A percentile compares a stretch with the other conserved stretches of the same genome.
Conservation (phyloP, 1,140 invertebrate genomes). For the Argopecten irradians region DNA sequence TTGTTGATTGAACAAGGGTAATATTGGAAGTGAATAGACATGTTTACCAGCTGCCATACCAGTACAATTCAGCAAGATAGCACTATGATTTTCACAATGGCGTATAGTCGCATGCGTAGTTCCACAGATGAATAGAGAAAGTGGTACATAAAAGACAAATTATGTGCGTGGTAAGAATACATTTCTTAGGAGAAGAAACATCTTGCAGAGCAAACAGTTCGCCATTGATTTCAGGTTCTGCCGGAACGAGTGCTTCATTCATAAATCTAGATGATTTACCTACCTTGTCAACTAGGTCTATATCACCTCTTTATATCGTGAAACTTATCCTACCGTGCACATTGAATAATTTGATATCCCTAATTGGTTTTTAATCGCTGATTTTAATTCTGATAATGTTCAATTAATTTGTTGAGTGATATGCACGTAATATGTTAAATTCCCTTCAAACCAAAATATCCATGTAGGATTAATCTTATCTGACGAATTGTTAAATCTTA, state of each 20-base stretch:
- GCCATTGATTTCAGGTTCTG: too few relatives aligned
- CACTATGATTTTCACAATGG: too few relatives aligned
- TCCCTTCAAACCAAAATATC: not conserved
- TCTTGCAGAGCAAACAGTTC: too few relatives aligned
- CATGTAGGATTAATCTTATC: not conserved
- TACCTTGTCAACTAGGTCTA: not conserved
- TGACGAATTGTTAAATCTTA: not conserved
- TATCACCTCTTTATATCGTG: not conserved
- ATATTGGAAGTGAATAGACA: too few relatives aligned
- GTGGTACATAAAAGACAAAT: too few relatives aligned
- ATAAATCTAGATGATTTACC: not conserved
- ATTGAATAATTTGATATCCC: not conserved
- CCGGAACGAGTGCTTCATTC: not conserved
- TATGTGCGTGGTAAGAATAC: too few relatives aligned
- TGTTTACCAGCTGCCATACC: too few relatives aligned
- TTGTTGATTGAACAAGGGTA: too few relatives aligned
- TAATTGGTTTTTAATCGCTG: conserved; percentile 3
- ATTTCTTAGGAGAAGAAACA: too few relatives aligned
- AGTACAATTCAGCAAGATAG: too few relatives aligned
- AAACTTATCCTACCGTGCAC: not conserved
- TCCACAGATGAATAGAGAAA: too few relatives aligned
- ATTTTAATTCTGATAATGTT: not conserved
- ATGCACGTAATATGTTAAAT: not conserved
- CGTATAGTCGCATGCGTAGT: too few relatives aligned
- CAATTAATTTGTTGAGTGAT: conserved; percentile 23